Conservation (phyloP, 2,797 vertebrate species). For the Mus minutoides region DNA sequence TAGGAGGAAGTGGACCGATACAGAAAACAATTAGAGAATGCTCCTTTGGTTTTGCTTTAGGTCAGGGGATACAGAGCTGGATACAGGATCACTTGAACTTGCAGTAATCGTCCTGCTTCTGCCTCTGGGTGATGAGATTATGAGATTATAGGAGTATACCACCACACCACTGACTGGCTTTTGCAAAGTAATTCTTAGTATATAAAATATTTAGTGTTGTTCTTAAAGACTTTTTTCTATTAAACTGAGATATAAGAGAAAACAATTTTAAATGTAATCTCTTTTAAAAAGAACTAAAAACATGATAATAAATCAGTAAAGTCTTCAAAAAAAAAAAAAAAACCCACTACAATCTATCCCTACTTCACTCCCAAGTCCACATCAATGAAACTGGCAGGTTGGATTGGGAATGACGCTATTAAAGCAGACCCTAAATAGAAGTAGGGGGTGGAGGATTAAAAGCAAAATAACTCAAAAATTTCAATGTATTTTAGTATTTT, state of each 20-base stretch:
- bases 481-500: neutral
- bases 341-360: neutral
- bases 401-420: neutral
- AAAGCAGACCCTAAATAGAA: neutral
- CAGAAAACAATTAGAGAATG: neutral
- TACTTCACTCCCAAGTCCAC: slow-evolving; percentile 20
- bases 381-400: neutral
- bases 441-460: neutral
- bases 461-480: neutral
- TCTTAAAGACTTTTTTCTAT: neutral
- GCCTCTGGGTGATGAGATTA: neutral
- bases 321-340: neutral
- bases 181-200: neutral
- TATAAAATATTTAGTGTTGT: neutral
- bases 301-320: neutral
- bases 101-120: neutral
- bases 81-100: neutral
- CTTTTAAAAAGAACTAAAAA: neutral
- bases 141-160: neutral
- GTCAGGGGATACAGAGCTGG: neutral
- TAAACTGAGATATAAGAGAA: neutral
- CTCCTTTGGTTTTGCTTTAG: neutral
- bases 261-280: neutral
- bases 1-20: neutral
- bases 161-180: neutral